Conservation (phyloP, 2,888 invertebrate genomes). For the Aspidiotus rigidus region DNA sequence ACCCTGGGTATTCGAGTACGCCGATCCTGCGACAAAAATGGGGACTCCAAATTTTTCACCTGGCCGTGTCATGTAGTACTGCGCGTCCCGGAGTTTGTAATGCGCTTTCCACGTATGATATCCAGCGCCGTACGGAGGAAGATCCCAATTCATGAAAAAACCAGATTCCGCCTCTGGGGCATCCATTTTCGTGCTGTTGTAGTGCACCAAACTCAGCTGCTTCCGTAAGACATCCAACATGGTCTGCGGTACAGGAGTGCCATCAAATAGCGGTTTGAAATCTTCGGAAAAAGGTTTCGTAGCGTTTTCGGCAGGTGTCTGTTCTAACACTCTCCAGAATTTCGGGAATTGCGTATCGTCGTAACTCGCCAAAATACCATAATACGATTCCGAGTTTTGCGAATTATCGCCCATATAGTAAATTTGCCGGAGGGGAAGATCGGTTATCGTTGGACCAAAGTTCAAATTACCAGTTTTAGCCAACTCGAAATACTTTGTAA, state of each 20-base stretch:
- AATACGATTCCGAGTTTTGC: background rate
- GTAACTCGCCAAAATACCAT: background rate
- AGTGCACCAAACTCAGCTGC: slow-evolving; percentile 1
- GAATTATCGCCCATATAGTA: slow-evolving; percentile 1
- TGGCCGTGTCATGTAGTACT: background rate
- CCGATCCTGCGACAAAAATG: background rate
- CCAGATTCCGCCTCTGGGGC: background rate
- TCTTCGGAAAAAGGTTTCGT: background rate
- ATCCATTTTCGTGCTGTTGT: background rate
- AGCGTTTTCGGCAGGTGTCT: background rate
- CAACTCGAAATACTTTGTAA: background rate
- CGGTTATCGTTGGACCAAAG: background rate
- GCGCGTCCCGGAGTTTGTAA: background rate
- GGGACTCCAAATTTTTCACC: background rate
- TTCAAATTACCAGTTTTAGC: background rate
- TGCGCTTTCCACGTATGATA: slow-evolving; percentile 1
- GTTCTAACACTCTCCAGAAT: background rate
- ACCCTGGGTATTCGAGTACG: background rate
- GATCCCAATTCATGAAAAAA: background rate
- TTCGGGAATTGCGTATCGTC: background rate
- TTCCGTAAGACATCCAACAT: background rate
- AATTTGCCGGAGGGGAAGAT: background rate
- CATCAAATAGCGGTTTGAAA: background rate
- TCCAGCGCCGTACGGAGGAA: background rate
- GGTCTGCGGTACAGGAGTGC: background rate